Evolutionary conservation across 2,797 vertebrate genomes (phyloP).

Genomic region (Hozukius guyotensis): DNA sequence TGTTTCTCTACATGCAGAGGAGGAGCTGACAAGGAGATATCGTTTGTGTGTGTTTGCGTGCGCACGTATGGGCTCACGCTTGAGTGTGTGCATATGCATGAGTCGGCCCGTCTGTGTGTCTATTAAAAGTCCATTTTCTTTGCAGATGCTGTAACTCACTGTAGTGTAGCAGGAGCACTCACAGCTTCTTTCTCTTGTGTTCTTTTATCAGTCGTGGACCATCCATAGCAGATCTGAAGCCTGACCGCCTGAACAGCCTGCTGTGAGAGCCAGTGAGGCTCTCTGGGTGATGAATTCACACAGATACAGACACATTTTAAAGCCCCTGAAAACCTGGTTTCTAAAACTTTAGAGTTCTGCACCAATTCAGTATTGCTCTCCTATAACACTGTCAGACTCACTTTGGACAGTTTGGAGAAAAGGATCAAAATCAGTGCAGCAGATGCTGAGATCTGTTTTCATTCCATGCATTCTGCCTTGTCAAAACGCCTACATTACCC

Average conservation of each 20-base stretch:
- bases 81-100: conserved; percentile 25
- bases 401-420: not conserved
- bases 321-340: not conserved
- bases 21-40: conserved; percentile 1
- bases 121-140: conserved; percentile 57
- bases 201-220: conserved; percentile 26
- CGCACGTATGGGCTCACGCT: not conserved
- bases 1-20: conserved; percentile 7
- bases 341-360: not conserved
- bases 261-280: conserved; percentile 4
- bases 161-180: not conserved
- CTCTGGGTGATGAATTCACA: conserved; percentile 11
- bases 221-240: conserved; percentile 49
- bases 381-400: not conserved
- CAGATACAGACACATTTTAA: not conserved
- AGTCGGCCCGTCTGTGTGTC: conserved; percentile 37
- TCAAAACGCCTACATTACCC: not conserved
- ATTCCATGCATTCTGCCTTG: not conserved
- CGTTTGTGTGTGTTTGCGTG: not conserved
- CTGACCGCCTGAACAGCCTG: conserved; percentile 5
- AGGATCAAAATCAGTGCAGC: not conserved
- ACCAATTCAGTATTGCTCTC: not conserved
- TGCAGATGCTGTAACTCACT: conserved; percentile 30
- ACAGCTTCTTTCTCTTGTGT: not conserved
- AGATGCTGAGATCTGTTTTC: not conserved